Conservation (phyloP, 2,113 vertebrate species). For the Empidonax alnorum region DNA sequence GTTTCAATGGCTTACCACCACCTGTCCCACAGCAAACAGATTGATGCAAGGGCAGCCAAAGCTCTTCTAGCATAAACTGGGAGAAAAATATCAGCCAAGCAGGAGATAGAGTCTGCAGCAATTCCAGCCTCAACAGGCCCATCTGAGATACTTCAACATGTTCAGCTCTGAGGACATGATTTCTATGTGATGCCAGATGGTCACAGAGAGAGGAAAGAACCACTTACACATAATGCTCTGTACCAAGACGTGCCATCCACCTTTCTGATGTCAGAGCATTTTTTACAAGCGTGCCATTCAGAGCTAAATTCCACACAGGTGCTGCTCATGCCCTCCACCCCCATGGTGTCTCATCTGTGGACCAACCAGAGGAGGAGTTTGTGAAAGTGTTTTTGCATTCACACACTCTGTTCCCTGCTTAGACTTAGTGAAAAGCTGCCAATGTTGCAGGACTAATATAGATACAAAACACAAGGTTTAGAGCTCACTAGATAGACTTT, state of each 20-base stretch:
- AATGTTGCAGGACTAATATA: background rate
- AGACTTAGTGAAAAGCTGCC: background rate
- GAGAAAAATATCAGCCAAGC: background rate
- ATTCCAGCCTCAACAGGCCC: background rate
- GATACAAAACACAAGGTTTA: background rate
- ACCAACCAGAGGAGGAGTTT: background rate
- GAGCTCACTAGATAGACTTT: background rate
- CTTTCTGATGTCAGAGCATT: background rate
- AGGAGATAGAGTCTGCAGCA: background rate
- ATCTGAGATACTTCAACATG: background rate
- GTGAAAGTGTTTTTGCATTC: background rate
- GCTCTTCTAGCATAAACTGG: background rate
- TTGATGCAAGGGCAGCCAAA: constrained; percentile 7
- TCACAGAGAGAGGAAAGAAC: background rate
- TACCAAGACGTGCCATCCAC: background rate
- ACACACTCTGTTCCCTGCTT: background rate
- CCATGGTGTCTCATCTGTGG: background rate
- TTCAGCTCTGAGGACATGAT: background rate
- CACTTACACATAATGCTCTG: background rate
- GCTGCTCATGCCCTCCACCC: background rate
- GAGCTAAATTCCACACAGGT: background rate
- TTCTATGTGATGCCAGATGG: background rate
- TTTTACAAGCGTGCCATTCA: background rate
- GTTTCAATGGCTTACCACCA: background rate
- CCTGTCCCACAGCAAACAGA: constrained; percentile 2